Evolutionary conservation across 2,113 vertebrate species (phyloP).

Genomic region (Ailurus styani): DNA sequence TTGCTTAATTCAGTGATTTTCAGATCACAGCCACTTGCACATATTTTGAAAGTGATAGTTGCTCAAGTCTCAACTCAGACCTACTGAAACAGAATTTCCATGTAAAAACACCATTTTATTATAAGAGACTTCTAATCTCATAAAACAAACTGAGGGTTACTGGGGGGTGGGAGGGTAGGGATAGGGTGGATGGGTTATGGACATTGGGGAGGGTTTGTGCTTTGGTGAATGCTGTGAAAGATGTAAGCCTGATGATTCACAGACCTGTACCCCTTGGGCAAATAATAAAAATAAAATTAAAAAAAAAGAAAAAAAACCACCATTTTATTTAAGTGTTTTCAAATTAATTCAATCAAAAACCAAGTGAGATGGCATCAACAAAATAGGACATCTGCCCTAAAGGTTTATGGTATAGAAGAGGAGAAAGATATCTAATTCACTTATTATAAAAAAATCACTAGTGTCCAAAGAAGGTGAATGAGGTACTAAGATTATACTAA

Average conservation of each 20-base stretch:
- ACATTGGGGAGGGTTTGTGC: too few relatives aligned
- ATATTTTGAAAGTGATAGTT: conserved; percentile 7
- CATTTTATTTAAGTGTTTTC: conserved; percentile 13
- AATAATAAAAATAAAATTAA: too few relatives aligned
- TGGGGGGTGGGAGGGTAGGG: too few relatives aligned
- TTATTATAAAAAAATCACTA: not conserved
- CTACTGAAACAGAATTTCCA: not conserved
- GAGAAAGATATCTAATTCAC: not conserved
- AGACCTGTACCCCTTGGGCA: too few relatives aligned
- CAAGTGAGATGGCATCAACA: not conserved
- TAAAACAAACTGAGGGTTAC: too few relatives aligned
- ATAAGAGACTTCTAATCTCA: too few relatives aligned
- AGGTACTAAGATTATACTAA: not conserved
- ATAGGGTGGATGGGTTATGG: too few relatives aligned
- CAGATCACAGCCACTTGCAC: not conserved
- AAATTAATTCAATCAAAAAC: not conserved
- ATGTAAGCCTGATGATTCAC: too few relatives aligned
- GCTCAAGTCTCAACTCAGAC: not conserved
- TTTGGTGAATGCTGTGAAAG: too few relatives aligned
- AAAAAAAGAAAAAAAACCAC: too few relatives aligned
- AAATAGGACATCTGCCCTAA: not conserved
- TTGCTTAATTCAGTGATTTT: conserved; percentile 7
- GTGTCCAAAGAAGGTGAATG: not conserved
- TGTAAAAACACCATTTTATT: not conserved
- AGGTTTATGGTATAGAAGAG: not conserved